Conservation (phyloP, 1,140 invertebrate genomes). For the Drosophila guanche region DNA sequence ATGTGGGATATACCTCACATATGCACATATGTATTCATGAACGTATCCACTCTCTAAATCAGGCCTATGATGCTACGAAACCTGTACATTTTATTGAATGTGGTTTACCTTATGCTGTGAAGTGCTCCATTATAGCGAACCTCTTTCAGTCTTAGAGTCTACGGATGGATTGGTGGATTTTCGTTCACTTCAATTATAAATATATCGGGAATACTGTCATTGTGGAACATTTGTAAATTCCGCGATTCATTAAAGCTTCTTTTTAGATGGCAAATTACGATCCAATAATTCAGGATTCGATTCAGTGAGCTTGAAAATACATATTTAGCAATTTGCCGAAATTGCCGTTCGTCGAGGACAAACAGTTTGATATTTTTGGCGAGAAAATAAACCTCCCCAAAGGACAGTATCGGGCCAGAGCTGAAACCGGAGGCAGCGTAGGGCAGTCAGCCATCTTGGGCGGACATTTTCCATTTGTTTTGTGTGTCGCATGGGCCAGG, state of each 20-base stretch:
- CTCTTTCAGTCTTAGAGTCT: no score
- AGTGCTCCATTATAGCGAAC: no score
- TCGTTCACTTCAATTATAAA: not conserved
- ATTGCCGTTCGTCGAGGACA: conserved; percentile 53
- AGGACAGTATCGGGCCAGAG: not conserved
- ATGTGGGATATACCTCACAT: no score
- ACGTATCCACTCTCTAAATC: no score
- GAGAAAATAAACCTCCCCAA: conserved; percentile 44
- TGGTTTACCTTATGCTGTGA: no score
- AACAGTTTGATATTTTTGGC: conserved; percentile 62
- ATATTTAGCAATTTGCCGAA: conserved; percentile 71
- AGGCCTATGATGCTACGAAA: no score
- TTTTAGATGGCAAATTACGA: conserved; percentile 46
- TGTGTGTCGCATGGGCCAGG: conserved; percentile 15
- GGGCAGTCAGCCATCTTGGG: conserved; percentile 60
- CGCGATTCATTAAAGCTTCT: conserved; percentile 25
- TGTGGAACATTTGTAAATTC: not conserved
- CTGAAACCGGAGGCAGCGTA: no score
- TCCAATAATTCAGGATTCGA: conserved; percentile 62
- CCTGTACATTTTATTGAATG: no score
- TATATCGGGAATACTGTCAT: conserved; percentile 2
- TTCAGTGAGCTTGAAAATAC: conserved; percentile 76
- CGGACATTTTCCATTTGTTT: conserved; percentile 47
- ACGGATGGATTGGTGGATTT: no score
- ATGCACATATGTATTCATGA: no score